Evolutionary conservation across 2,113 vertebrate genomes (phyloP).

Genomic region (Ceyx cyanopectus): DNA sequence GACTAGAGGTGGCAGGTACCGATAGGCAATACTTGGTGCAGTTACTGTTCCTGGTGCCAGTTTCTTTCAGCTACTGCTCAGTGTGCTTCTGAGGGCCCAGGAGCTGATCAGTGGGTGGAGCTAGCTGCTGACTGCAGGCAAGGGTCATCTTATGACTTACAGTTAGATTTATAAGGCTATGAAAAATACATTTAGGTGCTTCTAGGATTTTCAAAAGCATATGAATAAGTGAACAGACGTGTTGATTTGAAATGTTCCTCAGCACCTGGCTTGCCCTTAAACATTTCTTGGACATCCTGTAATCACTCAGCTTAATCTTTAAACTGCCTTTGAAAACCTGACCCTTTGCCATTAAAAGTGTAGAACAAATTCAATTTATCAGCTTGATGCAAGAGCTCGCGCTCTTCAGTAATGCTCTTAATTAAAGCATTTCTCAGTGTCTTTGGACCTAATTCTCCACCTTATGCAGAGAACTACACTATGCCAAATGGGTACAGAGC

Average conservation of each 20-base stretch:
- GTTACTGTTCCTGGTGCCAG: background rate
- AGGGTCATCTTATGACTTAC: background rate
- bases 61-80: background rate
- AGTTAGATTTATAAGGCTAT: background rate
- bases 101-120: background rate
- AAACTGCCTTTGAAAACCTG: background rate
- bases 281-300: background rate
- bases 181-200: background rate
- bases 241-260: background rate
- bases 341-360: background rate
- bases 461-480: slow-evolving; percentile 42
- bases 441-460: slow-evolving; percentile 61
- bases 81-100: background rate
- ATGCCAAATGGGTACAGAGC: slow-evolving; percentile 48
- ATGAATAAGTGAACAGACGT: background rate
- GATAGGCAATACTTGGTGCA: background rate
- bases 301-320: background rate
- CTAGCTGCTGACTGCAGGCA: background rate
- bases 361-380: background rate
- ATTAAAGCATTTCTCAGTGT: slow-evolving; percentile 54
- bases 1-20: background rate
- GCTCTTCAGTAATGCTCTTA: slow-evolving; percentile 14
- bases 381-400: background rate
- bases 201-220: background rate
- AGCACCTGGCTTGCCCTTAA: background rate